phyloP scores from a whole-genome alignment of 2,113 vertebrate species.

The Phalacrocorax aristotelis region DNA sequence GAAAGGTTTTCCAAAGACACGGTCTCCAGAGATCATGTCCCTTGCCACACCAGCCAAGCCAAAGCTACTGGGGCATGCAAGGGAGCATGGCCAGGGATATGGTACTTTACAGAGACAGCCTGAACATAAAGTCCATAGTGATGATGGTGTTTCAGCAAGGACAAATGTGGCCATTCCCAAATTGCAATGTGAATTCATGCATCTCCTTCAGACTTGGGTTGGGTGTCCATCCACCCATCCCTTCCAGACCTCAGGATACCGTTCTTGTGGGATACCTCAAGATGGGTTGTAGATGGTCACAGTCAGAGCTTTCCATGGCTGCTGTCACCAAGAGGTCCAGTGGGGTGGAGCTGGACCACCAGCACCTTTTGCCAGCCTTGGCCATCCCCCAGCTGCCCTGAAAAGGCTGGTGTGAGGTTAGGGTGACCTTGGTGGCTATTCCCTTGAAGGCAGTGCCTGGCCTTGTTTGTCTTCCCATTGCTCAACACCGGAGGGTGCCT shows the following conservation, averaged over 20 bases:
- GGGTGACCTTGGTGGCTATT: neutral
- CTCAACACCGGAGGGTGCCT: neutral
- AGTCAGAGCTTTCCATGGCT: neutral
- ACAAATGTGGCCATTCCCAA: neutral
- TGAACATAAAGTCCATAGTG: rapidly evolving
- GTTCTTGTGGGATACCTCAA: neutral
- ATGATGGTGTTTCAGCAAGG: rapidly evolving
- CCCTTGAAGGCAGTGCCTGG: neutral
- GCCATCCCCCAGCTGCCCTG: neutral
- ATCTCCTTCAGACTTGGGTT: neutral
- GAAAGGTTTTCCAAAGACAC: neutral
- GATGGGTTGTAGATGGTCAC: neutral
- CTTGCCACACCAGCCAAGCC: rapidly evolving
- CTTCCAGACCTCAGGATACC: neutral
- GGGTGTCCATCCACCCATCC: neutral
- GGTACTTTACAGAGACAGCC: neutral
- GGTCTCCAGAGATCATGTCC: neutral
- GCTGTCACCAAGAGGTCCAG: neutral
- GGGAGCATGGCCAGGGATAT: rapidly evolving
- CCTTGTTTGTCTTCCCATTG: neutral
- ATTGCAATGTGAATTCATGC: rapidly evolving
- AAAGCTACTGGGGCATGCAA: neutral
- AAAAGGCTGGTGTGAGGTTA: neutral
- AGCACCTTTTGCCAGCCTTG: neutral
- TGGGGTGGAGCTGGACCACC: neutral